Evolutionary conservation across 2,113 vertebrate species (phyloP), one percentile per base, ranked within the genome.

Genomic region (Daboia siamensis): DNA sequence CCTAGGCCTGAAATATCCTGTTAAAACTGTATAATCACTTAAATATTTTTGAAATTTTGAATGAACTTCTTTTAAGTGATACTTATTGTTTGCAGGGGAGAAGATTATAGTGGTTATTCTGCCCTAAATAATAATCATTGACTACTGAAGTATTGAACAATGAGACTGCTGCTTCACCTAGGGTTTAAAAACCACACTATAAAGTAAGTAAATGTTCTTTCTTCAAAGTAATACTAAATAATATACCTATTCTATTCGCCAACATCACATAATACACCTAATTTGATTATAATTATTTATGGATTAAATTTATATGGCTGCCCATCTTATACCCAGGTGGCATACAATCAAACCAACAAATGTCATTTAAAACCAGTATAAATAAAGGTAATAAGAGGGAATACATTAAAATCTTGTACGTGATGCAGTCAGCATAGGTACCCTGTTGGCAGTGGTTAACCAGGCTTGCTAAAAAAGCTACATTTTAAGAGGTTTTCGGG

Each of bases 11-110:
- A 89, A 86, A 23, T 86, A 54, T 90, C 80, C 80, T 86, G 46
- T 64, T 90, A 93, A n/a, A 44, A 9, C 13, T 61, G 55, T 69
- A 55, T 87, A 86, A 86, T 86, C 56, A 24, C 44, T 84, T 51
- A 20, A 39, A 90, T 21, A 23, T 11, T 61, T 15, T 29, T 29
- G 8, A 51, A 46, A 64, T 44, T 64, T 90, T 54, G 46, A 54
- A 46, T 64, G 56, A 21, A 44, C 29, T 64, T 64, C 56, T 59
- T 46, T 90, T 86, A 86, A 91, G 80, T 90, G 92, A 86, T 51
- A 64, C 80, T 90, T 80, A 26, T 86, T 93, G 74, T 93, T 93
- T 90, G 48, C 92, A 93, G 92, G 92, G 64, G 15, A 54, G 88
- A 93, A 64, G 57, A 61, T 26, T 29, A 9, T 54, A 84, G 46